phyloP scores from a whole-genome alignment of 1,140 invertebrate species.

The Atta texana region DNA sequence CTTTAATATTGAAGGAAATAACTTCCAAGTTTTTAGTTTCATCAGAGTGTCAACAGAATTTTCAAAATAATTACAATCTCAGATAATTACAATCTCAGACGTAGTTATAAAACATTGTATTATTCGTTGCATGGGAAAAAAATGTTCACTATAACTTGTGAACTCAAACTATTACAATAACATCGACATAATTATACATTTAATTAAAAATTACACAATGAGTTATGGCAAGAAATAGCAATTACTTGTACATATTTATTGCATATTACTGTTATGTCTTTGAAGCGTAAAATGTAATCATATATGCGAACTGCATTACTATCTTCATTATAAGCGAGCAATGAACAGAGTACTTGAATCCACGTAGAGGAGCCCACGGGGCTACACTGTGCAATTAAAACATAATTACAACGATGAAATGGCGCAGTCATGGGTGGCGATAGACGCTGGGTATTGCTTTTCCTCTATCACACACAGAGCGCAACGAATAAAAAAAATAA shows the following conservation, averaged over 20 bases:
- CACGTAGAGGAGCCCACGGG: not conserved
- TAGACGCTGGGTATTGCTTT: slow-evolving; percentile 28
- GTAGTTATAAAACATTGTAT: not conserved
- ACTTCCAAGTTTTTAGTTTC: slow-evolving; percentile 35
- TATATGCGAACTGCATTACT: not conserved
- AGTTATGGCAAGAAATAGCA: not conserved
- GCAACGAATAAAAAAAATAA: slow-evolving; percentile 55
- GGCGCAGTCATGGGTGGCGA: slow-evolving; percentile 1
- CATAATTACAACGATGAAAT: slow-evolving; percentile 39
- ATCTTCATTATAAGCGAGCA: slow-evolving; percentile 12
- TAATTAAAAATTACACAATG: not conserved
- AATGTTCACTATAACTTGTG: not conserved
- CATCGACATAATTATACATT: not conserved
- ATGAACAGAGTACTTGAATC: slow-evolving; percentile 4
- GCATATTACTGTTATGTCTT: not conserved
- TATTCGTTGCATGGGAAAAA: not conserved
- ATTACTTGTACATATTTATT: slow-evolving; percentile 2
- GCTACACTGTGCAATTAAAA: slow-evolving; percentile 33
- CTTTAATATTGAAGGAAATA: slow-evolving; percentile 41
- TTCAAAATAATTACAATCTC: slow-evolving; percentile 28
- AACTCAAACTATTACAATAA: not conserved
- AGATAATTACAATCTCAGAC: no score
- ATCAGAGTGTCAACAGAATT: slow-evolving; percentile 29
- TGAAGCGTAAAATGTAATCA: not conserved
- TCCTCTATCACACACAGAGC: slow-evolving; percentile 2